phyloP scores from a whole-genome alignment of 2,888 invertebrate genomes.

The Drosophila quinaria region DNA sequence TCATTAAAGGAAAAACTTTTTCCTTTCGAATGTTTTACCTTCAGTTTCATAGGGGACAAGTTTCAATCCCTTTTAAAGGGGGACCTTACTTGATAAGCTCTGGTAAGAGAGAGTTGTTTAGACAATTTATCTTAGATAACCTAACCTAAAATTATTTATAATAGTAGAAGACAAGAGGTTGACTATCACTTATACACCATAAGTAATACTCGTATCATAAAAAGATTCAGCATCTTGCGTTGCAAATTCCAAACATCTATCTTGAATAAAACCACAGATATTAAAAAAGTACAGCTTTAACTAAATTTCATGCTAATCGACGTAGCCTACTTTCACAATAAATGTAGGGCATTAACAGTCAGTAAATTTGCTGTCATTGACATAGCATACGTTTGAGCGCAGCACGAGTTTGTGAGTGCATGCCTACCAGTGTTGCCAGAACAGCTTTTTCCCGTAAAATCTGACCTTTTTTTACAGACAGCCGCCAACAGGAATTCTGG shows the following conservation, averaged over 20 bases:
- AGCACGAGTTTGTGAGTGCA: constrained; percentile 8
- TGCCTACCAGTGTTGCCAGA: not conserved
- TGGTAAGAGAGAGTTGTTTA: not conserved
- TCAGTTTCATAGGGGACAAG: constrained; percentile 3
- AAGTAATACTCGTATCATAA: too few relatives aligned
- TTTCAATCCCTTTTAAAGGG: constrained; percentile 13
- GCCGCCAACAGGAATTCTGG: too few relatives aligned
- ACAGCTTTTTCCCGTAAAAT: too few relatives aligned
- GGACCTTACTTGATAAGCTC: not conserved
- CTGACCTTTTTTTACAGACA: too few relatives aligned
- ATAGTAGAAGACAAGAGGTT: too few relatives aligned
- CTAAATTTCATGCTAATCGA: not conserved
- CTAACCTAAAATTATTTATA: too few relatives aligned
- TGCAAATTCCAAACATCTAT: too few relatives aligned
- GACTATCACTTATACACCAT: too few relatives aligned
- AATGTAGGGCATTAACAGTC: not conserved
- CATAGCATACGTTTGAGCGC: constrained; percentile 22
- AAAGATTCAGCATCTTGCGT: too few relatives aligned
- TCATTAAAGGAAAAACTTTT: constrained; percentile 16
- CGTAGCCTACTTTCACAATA: too few relatives aligned
- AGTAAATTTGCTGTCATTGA: constrained; percentile 7
- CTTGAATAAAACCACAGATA: too few relatives aligned
- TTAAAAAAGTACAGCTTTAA: not conserved
- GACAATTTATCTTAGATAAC: not conserved
- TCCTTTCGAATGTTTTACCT: constrained; percentile 7